These are phyloP conservation scores for Dolichomitus sp. DNA, from an alignment of 2,888 invertebrate genomes.

Conservation along the genomic window DNA sequence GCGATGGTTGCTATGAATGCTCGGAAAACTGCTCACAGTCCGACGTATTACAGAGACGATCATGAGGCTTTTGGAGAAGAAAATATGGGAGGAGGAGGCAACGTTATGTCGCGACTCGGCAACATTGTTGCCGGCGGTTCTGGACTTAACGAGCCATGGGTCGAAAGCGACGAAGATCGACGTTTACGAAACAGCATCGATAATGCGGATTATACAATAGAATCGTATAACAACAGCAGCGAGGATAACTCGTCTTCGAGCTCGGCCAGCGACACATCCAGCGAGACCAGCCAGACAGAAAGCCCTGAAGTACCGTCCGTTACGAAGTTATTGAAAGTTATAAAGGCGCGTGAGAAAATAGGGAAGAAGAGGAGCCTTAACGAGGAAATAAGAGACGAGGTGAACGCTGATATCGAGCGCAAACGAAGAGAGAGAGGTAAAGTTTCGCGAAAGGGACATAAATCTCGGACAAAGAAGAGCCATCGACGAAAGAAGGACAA, in stretches of 20 bases:
- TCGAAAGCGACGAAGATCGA: conserved; percentile 11
- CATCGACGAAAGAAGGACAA: conserved; percentile 69
- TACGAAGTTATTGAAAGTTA: conserved; percentile 80
- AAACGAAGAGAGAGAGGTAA: conserved; percentile 78
- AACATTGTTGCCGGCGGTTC: neutral
- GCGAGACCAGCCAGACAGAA: conserved; percentile 57
- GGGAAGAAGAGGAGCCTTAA: conserved; percentile 80
- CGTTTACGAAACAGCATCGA: conserved; percentile 20
- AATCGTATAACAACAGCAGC: conserved; percentile 40
- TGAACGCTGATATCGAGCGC: conserved; percentile 81
- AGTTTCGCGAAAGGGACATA: conserved; percentile 58
- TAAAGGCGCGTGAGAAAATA: conserved; percentile 81
- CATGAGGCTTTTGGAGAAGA: conserved; percentile 34
- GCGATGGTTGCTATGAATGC: conserved; percentile 42
- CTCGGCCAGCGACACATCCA: conserved; percentile 61
- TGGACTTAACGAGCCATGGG: conserved; percentile 25
- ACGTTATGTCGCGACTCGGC: conserved; percentile 41
- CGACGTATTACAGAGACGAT: conserved; percentile 1
- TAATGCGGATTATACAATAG: conserved; percentile 5
- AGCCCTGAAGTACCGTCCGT: conserved; percentile 63
- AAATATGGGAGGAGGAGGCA: conserved; percentile 25
- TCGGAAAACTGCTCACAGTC: conserved; percentile 30
- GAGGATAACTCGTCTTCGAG: conserved; percentile 5
- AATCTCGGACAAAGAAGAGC: conserved; percentile 69
- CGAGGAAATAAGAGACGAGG: conserved; percentile 82